Conservation (phyloP, 2,113 vertebrate species). For the Promerops cafer region DNA sequence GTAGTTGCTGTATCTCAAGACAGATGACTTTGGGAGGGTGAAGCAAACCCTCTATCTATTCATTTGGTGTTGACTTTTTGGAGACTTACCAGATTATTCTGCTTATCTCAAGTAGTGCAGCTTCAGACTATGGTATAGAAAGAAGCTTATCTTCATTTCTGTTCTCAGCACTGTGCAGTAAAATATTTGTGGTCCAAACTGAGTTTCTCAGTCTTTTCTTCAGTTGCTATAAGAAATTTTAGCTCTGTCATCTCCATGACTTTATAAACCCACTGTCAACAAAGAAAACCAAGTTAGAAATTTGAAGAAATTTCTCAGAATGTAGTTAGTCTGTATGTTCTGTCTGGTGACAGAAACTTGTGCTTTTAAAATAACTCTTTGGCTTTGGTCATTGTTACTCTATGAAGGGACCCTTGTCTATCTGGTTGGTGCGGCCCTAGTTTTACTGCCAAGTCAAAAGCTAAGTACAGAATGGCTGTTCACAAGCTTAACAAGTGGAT, state of each 20-base stretch:
- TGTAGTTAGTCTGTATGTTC: not conserved
- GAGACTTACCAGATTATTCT: not conserved
- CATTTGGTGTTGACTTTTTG: constrained; percentile 10
- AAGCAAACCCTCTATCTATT: not conserved
- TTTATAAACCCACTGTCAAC: not conserved
- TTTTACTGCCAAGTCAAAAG: not conserved
- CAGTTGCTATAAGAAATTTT: not conserved
- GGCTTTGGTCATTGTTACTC: not conserved
- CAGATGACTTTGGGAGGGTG: constrained; percentile 5
- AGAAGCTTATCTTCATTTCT: not conserved
- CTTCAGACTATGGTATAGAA: not conserved
- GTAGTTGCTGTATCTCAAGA: not conserved
- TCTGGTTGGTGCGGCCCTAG: not conserved
- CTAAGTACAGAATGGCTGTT: not conserved
- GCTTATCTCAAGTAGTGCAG: constrained; percentile 34
- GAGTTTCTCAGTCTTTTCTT: not conserved
- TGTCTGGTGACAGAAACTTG: not conserved
- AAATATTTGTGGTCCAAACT: not conserved
- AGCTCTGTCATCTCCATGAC: not conserved
- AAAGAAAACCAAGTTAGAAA: not conserved
- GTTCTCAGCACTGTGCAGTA: not conserved
- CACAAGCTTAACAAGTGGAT: not conserved
- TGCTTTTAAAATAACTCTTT: not conserved
- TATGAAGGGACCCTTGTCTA: not conserved
- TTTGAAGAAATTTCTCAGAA: not conserved